Percentiles rank a stretch among this genome's conserved stretches.
Evolutionary conservation across 2,113 vertebrate species (phyloP).

Genomic region (Tapirus terrestris): DNA sequence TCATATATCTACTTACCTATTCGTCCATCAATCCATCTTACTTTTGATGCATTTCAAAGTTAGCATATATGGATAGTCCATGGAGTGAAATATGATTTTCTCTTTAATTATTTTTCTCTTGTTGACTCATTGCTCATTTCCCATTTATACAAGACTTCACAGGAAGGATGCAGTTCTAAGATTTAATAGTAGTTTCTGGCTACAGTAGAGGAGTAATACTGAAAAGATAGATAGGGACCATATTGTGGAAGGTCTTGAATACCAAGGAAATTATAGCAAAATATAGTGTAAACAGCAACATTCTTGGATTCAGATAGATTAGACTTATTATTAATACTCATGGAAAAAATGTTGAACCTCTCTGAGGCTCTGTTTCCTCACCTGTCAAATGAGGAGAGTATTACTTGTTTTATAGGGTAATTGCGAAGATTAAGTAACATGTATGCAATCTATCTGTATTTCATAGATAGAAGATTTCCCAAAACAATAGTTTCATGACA

Average conservation of each 20-base stretch:
- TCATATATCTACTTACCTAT: neutral
- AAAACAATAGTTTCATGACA: neutral
- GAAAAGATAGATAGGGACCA: neutral
- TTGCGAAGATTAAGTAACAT: neutral
- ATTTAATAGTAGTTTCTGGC: neutral
- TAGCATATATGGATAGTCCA: neutral
- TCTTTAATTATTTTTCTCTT: neutral
- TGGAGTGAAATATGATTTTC: neutral
- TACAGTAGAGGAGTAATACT: neutral
- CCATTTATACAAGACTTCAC: neutral
- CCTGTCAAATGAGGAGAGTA: neutral
- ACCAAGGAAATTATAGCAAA: neutral
- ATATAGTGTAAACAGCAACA: neutral
- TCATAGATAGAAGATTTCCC: neutral
- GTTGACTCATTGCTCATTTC: neutral
- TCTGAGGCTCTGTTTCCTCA: neutral
- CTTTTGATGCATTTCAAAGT: constrained; percentile 9
- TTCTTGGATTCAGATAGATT: neutral
- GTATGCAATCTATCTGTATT: neutral
- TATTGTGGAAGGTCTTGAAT: constrained; percentile 7
- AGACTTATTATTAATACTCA: too few relatives aligned
- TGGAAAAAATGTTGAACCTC: neutral
- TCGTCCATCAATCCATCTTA: neutral
- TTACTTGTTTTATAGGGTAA: neutral
- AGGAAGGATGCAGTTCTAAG: neutral